A percentile compares a stretch with the other conserved stretches of the same genome.
Evolutionary conservation across 2,113 vertebrate genomes (phyloP).

Genomic region (Phoxinus phoxinus): DNA sequence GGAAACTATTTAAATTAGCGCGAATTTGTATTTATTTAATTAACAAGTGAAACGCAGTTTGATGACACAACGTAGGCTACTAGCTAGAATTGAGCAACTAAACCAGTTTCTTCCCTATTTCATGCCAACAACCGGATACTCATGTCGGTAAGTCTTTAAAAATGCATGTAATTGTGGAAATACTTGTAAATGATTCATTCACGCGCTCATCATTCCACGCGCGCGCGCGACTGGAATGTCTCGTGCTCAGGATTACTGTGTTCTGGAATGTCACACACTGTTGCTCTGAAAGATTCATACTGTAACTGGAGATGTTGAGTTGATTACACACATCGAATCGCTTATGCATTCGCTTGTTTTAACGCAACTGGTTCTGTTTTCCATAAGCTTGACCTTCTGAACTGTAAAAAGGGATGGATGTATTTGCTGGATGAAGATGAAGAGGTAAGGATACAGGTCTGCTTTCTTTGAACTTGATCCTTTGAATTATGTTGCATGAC

Average conservation of each 20-base stretch:
- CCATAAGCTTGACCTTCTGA: slow-evolving; percentile 62
- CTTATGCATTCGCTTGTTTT: slow-evolving; percentile 48
- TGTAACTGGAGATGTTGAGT: neutral
- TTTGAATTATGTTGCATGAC: neutral
- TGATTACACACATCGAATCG: neutral
- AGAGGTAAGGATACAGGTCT: slow-evolving; percentile 65
- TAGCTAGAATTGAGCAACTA: slow-evolving; percentile 4
- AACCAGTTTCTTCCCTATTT: slow-evolving; percentile 38
- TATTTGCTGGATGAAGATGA: slow-evolving; percentile 72
- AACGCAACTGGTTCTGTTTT: slow-evolving; percentile 35
- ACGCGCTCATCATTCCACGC: too few species aligned
- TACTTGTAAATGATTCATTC: neutral
- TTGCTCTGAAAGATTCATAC: neutral
- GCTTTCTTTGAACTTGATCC: neutral
- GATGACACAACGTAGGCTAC: neutral
- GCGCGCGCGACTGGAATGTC: neutral
- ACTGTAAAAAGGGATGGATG: slow-evolving; percentile 78
- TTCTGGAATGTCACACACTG: neutral
- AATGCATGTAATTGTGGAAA: neutral
- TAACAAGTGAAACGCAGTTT: neutral
- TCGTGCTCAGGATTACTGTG: neutral
- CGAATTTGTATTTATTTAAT: neutral
- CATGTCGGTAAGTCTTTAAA: slow-evolving; percentile 49
- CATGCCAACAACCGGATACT: slow-evolving; percentile 38
- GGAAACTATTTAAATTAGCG: neutral